Evolutionary conservation across 2,797 vertebrate genomes (phyloP).

Genomic region (Tokudaia muenninki): DNA sequence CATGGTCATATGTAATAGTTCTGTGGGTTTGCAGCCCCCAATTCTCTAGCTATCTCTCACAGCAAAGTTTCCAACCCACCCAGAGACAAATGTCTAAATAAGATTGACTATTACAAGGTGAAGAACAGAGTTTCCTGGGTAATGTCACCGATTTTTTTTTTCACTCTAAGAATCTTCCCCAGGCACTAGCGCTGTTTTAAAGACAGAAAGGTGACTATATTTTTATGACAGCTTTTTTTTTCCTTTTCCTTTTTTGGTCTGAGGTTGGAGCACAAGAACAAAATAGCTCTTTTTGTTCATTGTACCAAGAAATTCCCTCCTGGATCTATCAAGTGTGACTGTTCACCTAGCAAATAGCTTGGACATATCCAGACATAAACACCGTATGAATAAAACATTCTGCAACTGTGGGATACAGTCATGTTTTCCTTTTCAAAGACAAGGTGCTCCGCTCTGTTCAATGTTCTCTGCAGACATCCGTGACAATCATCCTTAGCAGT

Average conservation of each 20-base stretch:
- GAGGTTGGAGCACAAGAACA: constrained; percentile 78
- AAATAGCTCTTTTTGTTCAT: constrained; percentile 84
- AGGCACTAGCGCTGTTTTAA: constrained; percentile 74
- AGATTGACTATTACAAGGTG: constrained; percentile 88
- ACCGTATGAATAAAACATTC: constrained; percentile 85
- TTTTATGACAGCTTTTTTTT: constrained; percentile 83
- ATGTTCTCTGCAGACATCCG: constrained; percentile 73
- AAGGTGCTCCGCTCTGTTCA: constrained; percentile 73
- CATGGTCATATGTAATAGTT: constrained; percentile 83
- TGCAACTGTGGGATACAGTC: constrained; percentile 75
- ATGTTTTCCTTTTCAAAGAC: constrained; percentile 61
- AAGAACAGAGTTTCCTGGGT: constrained; percentile 83
- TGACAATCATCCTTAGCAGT: constrained; percentile 69
- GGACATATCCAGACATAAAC: constrained; percentile 84
- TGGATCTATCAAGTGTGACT: constrained; percentile 85
- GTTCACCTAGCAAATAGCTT: constrained; percentile 86
- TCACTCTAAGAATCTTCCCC: constrained; percentile 76
- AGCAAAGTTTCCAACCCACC: constrained; percentile 75
- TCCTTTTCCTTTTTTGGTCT: constrained; percentile 60
- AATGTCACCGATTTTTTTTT: constrained; percentile 73
- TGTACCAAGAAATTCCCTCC: constrained; percentile 83
- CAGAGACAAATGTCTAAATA: constrained; percentile 86
- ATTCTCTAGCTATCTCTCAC: constrained; percentile 85
- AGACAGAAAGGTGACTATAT: constrained; percentile 81
- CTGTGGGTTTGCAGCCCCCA: constrained; percentile 72